These are phyloP conservation scores for Oncorhynchus masou DNA, from an alignment of 2,113 vertebrate genomes.

Conservation along the genomic window DNA sequence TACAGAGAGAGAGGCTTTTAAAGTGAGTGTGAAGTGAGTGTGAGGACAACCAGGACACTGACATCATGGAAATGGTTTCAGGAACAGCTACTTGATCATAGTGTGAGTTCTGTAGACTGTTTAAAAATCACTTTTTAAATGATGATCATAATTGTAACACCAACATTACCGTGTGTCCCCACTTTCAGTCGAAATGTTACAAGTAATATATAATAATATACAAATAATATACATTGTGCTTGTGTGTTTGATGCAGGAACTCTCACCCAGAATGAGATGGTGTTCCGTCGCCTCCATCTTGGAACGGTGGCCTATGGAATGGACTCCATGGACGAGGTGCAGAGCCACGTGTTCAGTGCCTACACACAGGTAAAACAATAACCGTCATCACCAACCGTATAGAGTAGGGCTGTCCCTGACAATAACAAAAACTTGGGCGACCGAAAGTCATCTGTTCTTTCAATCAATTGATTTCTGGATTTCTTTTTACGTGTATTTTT, in stretches of 20 bases:
- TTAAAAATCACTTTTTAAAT: neutral
- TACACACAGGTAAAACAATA: constrained; percentile 86
- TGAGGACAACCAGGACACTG: constrained; percentile 38
- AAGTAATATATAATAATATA: neutral
- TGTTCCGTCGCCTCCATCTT: constrained; percentile 93
- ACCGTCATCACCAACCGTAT: too few species aligned
- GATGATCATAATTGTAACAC: too few species aligned
- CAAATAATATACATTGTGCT: neutral
- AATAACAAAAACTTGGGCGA: too few species aligned
- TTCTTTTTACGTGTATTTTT: too few species aligned
- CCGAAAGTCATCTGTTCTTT: too few species aligned
- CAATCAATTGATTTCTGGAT: too few species aligned
- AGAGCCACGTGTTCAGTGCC: constrained; percentile 94
- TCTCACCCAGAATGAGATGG: constrained; percentile 97
- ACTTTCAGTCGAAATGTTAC: too few species aligned
- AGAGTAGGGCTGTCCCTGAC: too few species aligned
- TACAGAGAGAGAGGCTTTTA: constrained; percentile 56
- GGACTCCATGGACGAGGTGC: constrained; percentile 98
- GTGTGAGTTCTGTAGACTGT: too few species aligned
- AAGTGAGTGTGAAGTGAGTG: constrained; percentile 54
- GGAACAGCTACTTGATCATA: neutral
- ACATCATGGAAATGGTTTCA: constrained; percentile 21
- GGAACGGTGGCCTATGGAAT: constrained; percentile 94
- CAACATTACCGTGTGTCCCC: too few species aligned
- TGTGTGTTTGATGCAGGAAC: constrained; percentile 77